Base-by-base conservation (phyloP, 2,113 vertebrate genomes). In the Engystomops pustulosus region DNA sequence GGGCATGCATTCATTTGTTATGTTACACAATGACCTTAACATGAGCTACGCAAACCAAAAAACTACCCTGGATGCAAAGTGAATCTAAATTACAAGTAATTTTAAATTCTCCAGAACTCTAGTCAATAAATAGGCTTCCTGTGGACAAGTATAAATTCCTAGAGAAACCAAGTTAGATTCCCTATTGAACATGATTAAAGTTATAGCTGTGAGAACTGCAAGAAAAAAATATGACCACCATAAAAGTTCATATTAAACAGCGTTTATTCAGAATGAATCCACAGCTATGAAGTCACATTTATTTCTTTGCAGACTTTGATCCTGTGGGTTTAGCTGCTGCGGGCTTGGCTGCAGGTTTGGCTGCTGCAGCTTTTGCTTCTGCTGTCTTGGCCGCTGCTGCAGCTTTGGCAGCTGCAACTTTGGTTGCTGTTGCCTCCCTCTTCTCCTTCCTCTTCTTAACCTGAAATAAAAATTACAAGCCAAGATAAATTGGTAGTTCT, bases 251-350 rank as follows among this genome's bases (percentile, higher is more conserved):
- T 86, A 68, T 76, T 80, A 75, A 84, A 80, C 70, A 79, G 41
- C 74, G 75, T 65, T 81, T 86, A 86, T 86, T 86, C 17, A n/a
- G 47, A 78, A 32, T 20, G 41, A 85, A 60, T 30, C 44, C 4
- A 32, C 14, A 60, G 30, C 14, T n/a, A n/a, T n/a, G n/a, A 20
- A 58, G 41, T 32, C 18, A 47, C 34, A 49, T 58, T 34, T 49
- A 69, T 84, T 69, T 55, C 82, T 84, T 84, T n/a, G 80, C 80
- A 4, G 18, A 17, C 3, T 17, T 49, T 2, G 53, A 7, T 55
- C 1, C 7, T 69, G 18, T 11, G 10, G 34, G 1, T 9, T 34
- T 38, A 3, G 18, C 18, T 38, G 17, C 67, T 32, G 30, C 47
- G 1, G 51, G 7, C 7, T 55, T 55, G 6, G 30, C 1, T 9